A percentile compares a stretch with the other conserved stretches of the same genome.
Conservation (phyloP, 2,888 invertebrate species). For the Monochamus alternatus region DNA sequence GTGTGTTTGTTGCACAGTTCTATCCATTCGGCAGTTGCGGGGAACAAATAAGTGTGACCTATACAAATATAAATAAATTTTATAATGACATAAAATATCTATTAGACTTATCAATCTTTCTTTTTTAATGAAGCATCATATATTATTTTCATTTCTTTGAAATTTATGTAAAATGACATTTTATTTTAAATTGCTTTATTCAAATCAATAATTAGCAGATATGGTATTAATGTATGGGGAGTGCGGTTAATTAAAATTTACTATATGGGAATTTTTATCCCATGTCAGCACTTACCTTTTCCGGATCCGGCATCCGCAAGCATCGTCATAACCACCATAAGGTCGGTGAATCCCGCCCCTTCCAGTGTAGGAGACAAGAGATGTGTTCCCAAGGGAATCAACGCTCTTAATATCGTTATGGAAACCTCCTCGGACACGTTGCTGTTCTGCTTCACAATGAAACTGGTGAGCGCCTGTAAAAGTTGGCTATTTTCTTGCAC, state of each 20-base stretch:
- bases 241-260: no score
- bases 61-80: constrained; percentile 8
- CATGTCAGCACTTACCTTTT: constrained; percentile 67
- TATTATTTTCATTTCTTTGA: no score
- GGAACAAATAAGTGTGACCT: constrained; percentile 85
- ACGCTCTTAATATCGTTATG: constrained; percentile 78
- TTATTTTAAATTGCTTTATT: no score
- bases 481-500: constrained; percentile 81
- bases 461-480: constrained; percentile 80
- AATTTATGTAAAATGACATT: no score
- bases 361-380: constrained; percentile 78
- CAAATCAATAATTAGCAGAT: no score
- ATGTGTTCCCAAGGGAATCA: constrained; percentile 83
- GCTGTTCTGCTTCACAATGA: constrained; percentile 81
- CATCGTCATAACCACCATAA: constrained; percentile 85
- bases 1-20: constrained; percentile 79
- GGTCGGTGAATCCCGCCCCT: constrained; percentile 83
- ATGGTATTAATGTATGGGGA: no score
- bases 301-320: constrained; percentile 90
- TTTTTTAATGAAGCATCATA: no score
- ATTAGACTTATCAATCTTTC: no score
- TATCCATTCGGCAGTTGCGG: constrained; percentile 87
- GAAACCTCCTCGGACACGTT: constrained; percentile 77
- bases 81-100: no score
- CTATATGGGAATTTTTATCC: no score